Base-by-base conservation (phyloP, 2,888 invertebrate species). In the Mimas tiliae region DNA sequence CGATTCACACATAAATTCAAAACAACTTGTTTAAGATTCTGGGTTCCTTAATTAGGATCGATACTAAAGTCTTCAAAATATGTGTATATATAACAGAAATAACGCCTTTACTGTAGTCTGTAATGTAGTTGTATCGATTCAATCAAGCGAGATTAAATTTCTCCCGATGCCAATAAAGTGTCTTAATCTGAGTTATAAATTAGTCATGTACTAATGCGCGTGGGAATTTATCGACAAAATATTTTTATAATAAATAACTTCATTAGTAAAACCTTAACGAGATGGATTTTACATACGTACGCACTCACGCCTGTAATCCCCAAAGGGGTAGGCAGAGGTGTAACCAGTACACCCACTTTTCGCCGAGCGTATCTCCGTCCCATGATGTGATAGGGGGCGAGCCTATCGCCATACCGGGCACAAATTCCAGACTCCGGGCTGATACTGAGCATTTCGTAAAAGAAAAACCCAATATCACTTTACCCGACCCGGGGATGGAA, bases 211-310 rank as follows among this genome's bases (percentile, higher is more conserved):
- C 67, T 68, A 58, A 66, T 48, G 67, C 63, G 68, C 71, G 70
- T 75, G 70, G 71, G 71, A 65, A 21, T 67, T 66, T 74, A 72
- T 76, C 76, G 76, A 75, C 69, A 69, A 71, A 68, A 70, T 72
- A 70, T 70, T 71, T 68, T 68, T 64, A 63, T 68, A 67, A 64
- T 68, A 70, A 69, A 70, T 66, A 62, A 70, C 72, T 72, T 75
- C 71, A 76, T 67, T 65, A 70, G 70, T 67, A 63, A 51, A 65
- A 70, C 69, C 73, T 74, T 73, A 73, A 76, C 58, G 58, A 55
- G 55, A 38, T 9, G 58, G 19, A 38, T 19, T 81, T 83, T 80
- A 38, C n/a, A n/a, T n/a, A n/a, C n/a, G n/a, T n/a, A n/a, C n/a
- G n/a, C n/a, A n/a, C n/a, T n/a, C n/a, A n/a, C n/a, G n/a, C n/a